These are phyloP conservation scores for Sorex maritimensis DNA, from an alignment of 2,797 vertebrate species.

Conservation along the genomic window DNA sequence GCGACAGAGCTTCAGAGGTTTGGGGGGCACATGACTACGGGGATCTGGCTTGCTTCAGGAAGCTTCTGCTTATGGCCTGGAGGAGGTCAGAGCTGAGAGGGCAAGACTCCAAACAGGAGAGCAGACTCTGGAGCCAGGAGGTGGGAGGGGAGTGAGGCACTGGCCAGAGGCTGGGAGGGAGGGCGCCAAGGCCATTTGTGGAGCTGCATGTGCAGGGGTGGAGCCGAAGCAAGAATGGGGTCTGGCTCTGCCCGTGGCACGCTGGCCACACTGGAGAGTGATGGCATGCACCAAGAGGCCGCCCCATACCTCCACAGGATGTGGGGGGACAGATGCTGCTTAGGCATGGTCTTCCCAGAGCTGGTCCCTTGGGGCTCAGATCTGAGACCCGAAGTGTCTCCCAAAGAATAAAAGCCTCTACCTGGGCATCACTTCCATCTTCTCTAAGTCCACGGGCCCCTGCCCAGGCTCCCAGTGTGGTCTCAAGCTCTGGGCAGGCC, in stretches of 20 bases:
- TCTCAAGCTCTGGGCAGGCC: constrained; percentile 61
- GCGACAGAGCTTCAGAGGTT: background rate
- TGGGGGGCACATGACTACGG: background rate
- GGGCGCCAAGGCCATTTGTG: background rate
- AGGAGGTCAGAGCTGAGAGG: constrained; percentile 14
- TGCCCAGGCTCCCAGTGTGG: constrained; percentile 15
- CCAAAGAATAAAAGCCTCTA: constrained; percentile 15
- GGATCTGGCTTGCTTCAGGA: constrained; percentile 36
- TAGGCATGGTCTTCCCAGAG: constrained; percentile 6
- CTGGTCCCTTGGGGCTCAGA: constrained; percentile 29
- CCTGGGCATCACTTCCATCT: background rate
- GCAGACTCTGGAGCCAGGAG: constrained; percentile 2
- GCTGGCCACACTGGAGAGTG: background rate
- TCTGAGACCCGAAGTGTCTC: constrained; percentile 10
- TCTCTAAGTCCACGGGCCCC: constrained; percentile 25
- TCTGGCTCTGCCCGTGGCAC: constrained; percentile 1
- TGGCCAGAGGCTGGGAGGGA: background rate
- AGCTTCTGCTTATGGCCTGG: constrained; percentile 22
- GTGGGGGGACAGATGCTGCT: background rate
- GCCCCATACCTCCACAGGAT: background rate
- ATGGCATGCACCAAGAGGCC: background rate
- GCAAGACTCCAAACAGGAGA: constrained; percentile 14
- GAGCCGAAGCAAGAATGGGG: background rate
- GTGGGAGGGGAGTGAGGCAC: background rate
- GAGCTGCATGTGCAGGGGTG: background rate